These are phyloP conservation scores for Saccopteryx leptura DNA, from an alignment of 2,113 vertebrate species.

Conservation along the genomic window DNA sequence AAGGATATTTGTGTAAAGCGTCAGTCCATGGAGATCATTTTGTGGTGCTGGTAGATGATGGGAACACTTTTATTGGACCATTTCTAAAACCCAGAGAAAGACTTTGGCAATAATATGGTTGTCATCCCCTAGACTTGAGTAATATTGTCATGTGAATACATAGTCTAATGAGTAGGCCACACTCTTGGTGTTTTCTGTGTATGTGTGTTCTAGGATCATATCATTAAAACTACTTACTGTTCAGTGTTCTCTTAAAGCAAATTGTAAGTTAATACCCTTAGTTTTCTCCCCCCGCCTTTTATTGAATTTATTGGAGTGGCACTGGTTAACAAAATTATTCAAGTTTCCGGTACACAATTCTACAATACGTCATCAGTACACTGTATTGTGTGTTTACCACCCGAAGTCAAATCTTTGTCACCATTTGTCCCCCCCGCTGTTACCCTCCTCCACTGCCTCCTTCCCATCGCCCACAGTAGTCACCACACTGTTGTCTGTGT, in stretches of 20 bases:
- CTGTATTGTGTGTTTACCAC: too few species aligned
- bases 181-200: background rate
- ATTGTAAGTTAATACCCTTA: background rate
- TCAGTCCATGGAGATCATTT: background rate
- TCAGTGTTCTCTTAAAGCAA: background rate
- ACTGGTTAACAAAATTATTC: too few species aligned
- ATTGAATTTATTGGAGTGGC: too few species aligned
- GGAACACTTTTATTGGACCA: background rate
- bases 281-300: too few species aligned
- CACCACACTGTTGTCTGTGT: too few species aligned
- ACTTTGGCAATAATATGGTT: background rate
- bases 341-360: too few species aligned
- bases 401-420: too few species aligned
- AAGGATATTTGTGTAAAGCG: background rate
- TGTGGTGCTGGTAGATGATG: background rate
- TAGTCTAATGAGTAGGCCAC: background rate
- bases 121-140: background rate
- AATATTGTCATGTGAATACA: background rate
- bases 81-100: conserved; percentile 11
- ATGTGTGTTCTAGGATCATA: background rate
- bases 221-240: background rate
- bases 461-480: too few species aligned
- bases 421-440: too few species aligned
- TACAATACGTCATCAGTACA: too few species aligned
- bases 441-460: too few species aligned